These are phyloP conservation scores for Calycopis cecrops DNA, from an alignment of 1,140 invertebrate species.

Conservation along the genomic window DNA sequence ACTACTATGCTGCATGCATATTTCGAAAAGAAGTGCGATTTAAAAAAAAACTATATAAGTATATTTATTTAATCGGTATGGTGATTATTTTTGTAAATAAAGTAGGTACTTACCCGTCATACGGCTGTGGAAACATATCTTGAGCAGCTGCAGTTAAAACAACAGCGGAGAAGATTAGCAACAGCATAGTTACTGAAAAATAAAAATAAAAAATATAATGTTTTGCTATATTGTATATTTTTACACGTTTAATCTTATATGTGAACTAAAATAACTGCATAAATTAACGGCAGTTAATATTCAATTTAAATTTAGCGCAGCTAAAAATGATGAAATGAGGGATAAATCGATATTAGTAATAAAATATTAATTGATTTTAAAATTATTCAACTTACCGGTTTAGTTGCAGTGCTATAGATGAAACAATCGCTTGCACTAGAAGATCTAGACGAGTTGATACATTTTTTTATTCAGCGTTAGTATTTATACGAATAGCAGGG, in stretches of 20 bases:
- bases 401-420: not conserved
- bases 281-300: no score
- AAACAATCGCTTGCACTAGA: not conserved
- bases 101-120: constrained; percentile 10
- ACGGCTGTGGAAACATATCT: not conserved
- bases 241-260: no score
- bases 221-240: no score
- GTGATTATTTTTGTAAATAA: no score
- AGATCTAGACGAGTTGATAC: not conserved
- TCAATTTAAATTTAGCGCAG: no score
- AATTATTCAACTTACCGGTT: not conserved
- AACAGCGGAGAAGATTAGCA: not conserved
- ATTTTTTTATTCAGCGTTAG: not conserved
- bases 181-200: not conserved
- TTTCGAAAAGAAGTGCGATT: no score
- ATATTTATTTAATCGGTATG: no score
- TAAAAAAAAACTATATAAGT: no score
- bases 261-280: no score
- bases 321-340: not conserved
- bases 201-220: no score
- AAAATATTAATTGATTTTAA: no score
- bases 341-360: not conserved
- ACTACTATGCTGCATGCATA: no score
- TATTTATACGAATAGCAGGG: not conserved
- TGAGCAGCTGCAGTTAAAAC: constrained; percentile 8